Evolutionary conservation across 2,113 vertebrate species (phyloP).

Genomic region (Pachypanchax playfairii): DNA sequence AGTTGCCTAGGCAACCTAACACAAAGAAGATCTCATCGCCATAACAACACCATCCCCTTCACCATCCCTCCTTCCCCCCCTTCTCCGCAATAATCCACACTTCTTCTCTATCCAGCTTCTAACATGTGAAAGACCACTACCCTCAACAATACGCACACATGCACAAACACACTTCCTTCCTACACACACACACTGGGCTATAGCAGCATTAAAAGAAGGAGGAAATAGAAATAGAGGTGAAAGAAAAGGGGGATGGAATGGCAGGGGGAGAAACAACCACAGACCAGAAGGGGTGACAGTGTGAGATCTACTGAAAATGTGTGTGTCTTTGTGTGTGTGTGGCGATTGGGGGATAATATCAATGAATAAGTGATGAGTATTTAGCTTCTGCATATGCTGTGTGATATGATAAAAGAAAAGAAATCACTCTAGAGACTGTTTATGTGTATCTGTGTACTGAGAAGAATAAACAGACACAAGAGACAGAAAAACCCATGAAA

Average conservation of each 20-base stretch:
- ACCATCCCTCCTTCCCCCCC: conserved; percentile 12
- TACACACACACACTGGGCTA: conserved; percentile 60
- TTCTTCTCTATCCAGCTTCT: conserved; percentile 30
- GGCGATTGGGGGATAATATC: not conserved
- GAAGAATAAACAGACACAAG: not conserved
- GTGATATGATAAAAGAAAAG: conserved; percentile 1
- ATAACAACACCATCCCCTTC: conserved; percentile 72
- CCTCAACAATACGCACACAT: not conserved
- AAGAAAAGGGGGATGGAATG: conserved; percentile 4
- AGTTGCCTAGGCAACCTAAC: conserved; percentile 79
- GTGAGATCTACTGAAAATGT: conserved; percentile 9
- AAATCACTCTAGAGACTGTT: not conserved
- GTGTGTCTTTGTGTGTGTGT: not conserved
- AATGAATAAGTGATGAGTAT: conserved; percentile 14
- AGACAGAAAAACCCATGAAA: not conserved
- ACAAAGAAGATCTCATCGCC: conserved; percentile 77
- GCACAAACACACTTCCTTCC: conserved; percentile 13
- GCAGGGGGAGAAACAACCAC: conserved; percentile 21
- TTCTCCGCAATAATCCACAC: conserved; percentile 11
- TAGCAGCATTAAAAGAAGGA: conserved; percentile 62
- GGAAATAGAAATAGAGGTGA: conserved; percentile 17
- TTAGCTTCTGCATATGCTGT: not conserved
- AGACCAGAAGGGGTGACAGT: conserved; percentile 23
- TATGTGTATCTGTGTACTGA: conserved; percentile 2
- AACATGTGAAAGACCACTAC: conserved; percentile 48